A percentile compares a stretch with the other conserved stretches of the same genome.
phyloP scores from a whole-genome alignment of 2,113 vertebrate genomes.

The Barbus barbus region DNA sequence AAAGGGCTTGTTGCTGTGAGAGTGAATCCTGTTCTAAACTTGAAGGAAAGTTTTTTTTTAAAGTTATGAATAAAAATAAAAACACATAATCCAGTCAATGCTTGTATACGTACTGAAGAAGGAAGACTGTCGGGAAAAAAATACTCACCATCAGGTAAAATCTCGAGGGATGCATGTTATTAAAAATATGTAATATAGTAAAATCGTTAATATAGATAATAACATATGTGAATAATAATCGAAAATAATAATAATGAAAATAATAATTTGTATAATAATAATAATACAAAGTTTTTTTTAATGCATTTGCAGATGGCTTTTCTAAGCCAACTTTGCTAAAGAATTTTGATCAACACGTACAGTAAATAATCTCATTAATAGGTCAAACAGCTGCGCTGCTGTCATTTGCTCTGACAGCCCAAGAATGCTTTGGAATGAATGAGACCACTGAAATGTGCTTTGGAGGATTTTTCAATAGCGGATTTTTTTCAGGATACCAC shows the following conservation, averaged over 20 bases:
- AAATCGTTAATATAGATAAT: constrained; percentile 17
- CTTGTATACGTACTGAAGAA: background rate
- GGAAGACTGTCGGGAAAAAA: background rate
- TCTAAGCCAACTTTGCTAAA: background rate
- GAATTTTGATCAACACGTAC: background rate
- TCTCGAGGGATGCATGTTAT: constrained; percentile 8
- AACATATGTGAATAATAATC: constrained; percentile 57
- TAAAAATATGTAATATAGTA: background rate
- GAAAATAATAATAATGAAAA: background rate
- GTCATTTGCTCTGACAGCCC: constrained; percentile 4
- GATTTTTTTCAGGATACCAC: background rate
- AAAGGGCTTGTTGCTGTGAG: constrained; percentile 23
- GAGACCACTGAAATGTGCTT: constrained; percentile 25
- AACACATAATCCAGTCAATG: background rate
- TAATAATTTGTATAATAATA: background rate
- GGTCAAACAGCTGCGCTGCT: constrained; percentile 14
- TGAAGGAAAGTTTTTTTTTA: background rate
- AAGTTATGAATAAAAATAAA: background rate
- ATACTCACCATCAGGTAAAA: constrained; percentile 2
- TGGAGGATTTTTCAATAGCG: background rate
- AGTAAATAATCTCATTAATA: constrained; percentile 37
- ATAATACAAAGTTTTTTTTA: constrained; percentile 6
- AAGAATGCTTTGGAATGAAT: constrained; percentile 38
- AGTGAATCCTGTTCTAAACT: background rate
- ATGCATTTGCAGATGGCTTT: background rate